Conservation (phyloP, 2,113 vertebrate species). For the Lophochroa leadbeateri region DNA sequence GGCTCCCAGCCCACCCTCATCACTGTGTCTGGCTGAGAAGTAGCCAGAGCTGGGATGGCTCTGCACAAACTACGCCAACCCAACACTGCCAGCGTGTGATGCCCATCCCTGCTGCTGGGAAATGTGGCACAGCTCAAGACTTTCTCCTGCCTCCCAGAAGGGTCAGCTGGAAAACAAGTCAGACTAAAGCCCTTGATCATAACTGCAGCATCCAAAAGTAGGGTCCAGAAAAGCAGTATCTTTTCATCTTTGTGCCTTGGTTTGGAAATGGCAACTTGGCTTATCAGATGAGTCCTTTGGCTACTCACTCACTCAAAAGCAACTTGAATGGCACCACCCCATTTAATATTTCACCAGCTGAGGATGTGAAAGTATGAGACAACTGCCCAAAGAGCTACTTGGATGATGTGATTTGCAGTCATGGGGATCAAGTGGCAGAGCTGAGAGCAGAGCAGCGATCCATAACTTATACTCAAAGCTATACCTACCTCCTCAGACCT, state of each 20-base stretch:
- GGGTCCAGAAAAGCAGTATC: neutral
- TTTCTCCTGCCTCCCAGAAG: neutral
- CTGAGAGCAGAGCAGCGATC: neutral
- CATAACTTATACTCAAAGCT: neutral
- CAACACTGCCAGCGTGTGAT: rapidly evolving
- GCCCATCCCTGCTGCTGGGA: neutral
- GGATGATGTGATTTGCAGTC: neutral
- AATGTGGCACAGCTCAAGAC: neutral
- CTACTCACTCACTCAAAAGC: neutral
- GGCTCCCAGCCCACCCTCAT: neutral
- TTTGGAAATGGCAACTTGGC: neutral
- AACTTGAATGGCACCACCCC: neutral
- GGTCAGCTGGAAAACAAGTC: neutral
- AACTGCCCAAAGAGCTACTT: rapidly evolving
- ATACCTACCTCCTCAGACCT: neutral
- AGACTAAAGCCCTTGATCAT: neutral
- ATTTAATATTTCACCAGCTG: neutral
- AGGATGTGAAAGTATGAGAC: neutral
- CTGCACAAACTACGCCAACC: rapidly evolving
- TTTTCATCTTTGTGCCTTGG: neutral
- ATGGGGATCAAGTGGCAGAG: neutral
- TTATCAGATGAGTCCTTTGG: neutral
- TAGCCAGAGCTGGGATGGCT: neutral
- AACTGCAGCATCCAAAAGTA: neutral
- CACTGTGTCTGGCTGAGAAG: neutral